These are phyloP conservation scores for Archips xylosteana DNA, from an alignment of 2,888 invertebrate species.

Conservation along the genomic window DNA sequence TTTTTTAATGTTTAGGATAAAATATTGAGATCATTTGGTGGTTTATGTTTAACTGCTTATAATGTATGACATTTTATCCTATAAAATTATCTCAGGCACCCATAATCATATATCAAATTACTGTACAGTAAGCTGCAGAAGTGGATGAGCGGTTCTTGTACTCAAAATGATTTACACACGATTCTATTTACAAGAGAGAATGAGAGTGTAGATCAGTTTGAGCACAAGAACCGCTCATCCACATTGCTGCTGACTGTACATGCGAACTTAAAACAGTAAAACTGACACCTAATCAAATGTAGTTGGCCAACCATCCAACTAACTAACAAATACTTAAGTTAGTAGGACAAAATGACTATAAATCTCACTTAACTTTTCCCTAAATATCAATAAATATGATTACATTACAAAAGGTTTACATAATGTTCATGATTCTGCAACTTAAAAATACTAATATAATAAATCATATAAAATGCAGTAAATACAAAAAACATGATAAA, in stretches of 20 bases:
- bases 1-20: background rate
- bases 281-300: background rate
- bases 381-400: too few relatives aligned
- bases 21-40: background rate
- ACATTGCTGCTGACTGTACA: too few relatives aligned
- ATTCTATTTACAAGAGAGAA: too few relatives aligned
- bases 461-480: background rate
- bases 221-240: too few relatives aligned
- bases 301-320: slow-evolving; percentile 6
- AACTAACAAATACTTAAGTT: background rate
- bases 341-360: background rate
- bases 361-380: background rate
- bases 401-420: background rate
- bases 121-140: background rate
- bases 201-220: too few relatives aligned
- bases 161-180: too few relatives aligned
- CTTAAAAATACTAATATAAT: background rate
- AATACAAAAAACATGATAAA: background rate
- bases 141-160: too few relatives aligned
- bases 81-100: background rate
- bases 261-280: background rate
- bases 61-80: background rate
- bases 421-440: background rate
- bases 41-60: background rate
- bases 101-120: background rate